Base-by-base conservation (phyloP, 2,888 invertebrate genomes). In the Aethes cnicana region DNA sequence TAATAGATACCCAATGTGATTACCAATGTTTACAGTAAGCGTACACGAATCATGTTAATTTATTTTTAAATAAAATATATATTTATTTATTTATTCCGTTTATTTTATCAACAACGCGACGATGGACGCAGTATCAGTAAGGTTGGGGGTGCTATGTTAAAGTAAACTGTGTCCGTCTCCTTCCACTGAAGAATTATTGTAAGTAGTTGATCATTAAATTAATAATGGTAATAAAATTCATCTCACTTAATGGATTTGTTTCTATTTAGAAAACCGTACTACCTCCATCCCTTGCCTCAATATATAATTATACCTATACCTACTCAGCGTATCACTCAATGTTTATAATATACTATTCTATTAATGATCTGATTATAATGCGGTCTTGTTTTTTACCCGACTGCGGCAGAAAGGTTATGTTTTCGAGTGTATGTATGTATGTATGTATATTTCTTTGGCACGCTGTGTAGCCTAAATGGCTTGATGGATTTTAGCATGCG, bases 21-120 rank as follows among this genome's bases (percentile, higher is more conserved):
- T 53, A 59, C 59, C 54, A 54, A 44, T 47, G 30, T 47, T 47
- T n/a, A 50, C 55, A 57, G 53, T 58, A 57, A 62, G 57, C 53
- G 56, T 58, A 54, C 56, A 54, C 46, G n/a, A 36, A 54, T 61
- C 61, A 61, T 59, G 59, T 61, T 63, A 59, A 63, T 61, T 63
- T 63, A 61, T 59, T 61, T 56, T 59, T 41, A 56, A 62, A 61
- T 59, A 61, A 59, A 62, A 54, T 48, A 41, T 59, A 59, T 59
- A 61, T 61, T 59, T 58, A 58, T 59, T 61, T 61, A 57, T 43
- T 56, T 54, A 54, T 48, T 57, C 43, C 54, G 54, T 54, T 56
- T 54, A 48, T 55, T 58, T 49, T 21, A 54, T 53, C 30, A 39
- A 41, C 41, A 37, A 48, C 28, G 37, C 44, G 39, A 48, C 28